A percentile compares a stretch with the other conserved stretches of the same genome.
These are phyloP conservation scores for Merops nubicus DNA, from an alignment of 2,113 vertebrate species.

Conservation along the genomic window DNA sequence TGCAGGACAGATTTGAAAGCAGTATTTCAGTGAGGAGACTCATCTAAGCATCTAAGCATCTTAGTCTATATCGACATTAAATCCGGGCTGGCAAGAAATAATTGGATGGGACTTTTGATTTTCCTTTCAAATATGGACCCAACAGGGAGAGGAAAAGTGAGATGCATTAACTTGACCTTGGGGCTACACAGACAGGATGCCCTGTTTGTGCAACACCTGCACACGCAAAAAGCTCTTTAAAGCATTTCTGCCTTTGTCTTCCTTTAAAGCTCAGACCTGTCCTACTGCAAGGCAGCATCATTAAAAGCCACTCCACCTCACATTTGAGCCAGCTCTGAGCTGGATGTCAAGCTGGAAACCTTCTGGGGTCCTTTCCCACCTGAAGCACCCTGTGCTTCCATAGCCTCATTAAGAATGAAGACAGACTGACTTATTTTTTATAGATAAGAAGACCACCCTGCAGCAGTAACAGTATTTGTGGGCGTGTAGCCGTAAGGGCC, in stretches of 20 bases:
- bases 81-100: not conserved
- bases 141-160: not conserved
- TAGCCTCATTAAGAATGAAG: not conserved
- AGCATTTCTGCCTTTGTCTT: not conserved
- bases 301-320: not conserved
- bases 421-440: not conserved
- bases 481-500: not conserved
- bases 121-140: not conserved
- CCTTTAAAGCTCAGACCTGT: not conserved
- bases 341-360: not conserved
- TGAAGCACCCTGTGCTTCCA: not conserved
- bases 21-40: not conserved
- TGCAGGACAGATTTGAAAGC: not conserved
- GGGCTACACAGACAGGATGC: not conserved
- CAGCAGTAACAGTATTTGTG: accelerated
- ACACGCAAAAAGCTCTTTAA: not conserved
- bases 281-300: not conserved
- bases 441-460: not conserved
- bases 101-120: not conserved
- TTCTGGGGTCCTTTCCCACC: not conserved
- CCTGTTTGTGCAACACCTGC: not conserved
- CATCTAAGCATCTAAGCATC: not conserved
- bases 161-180: not conserved
- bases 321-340: not conserved
- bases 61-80: not conserved